Percentiles rank a stretch among this genome's conserved stretches.
These are phyloP conservation scores for Enteromius mattozi DNA, from an alignment of 2,797 vertebrate species.

Conservation along the genomic window DNA sequence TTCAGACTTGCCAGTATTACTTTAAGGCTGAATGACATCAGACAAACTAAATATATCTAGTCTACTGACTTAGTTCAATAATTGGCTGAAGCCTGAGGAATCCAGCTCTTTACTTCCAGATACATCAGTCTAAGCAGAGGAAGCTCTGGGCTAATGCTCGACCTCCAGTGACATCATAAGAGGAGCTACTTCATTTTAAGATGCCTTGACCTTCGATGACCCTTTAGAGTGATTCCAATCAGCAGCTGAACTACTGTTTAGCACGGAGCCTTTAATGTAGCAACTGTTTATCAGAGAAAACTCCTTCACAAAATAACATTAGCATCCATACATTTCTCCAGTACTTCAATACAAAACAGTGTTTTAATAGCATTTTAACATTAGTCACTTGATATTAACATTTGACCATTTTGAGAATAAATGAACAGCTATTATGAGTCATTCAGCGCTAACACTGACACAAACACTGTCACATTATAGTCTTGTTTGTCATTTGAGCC, in stretches of 20 bases:
- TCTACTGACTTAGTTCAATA: slow-evolving; percentile 1
- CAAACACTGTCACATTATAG: neutral
- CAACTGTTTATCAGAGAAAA: neutral
- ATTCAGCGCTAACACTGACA: neutral
- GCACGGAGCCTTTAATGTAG: neutral
- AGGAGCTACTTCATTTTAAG: neutral
- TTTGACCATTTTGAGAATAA: neutral
- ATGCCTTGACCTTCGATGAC: neutral
- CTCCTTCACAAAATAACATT: neutral
- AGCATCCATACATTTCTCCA: neutral
- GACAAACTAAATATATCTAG: slow-evolving; percentile 9
- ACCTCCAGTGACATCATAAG: neutral
- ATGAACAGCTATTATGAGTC: neutral
- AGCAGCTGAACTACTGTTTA: neutral
- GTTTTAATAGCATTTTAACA: neutral
- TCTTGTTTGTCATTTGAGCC: neutral
- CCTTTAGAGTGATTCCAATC: neutral
- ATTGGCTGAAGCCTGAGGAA: neutral
- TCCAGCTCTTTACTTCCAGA: neutral
- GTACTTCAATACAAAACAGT: neutral
- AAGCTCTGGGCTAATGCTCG: neutral
- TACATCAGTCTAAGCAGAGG: neutral
- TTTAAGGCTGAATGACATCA: slow-evolving; percentile 18
- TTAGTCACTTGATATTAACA: neutral
- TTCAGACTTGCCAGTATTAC: neutral